Base-by-base conservation (phyloP, 2,888 invertebrate species). In the Aphrophora alni region DNA sequence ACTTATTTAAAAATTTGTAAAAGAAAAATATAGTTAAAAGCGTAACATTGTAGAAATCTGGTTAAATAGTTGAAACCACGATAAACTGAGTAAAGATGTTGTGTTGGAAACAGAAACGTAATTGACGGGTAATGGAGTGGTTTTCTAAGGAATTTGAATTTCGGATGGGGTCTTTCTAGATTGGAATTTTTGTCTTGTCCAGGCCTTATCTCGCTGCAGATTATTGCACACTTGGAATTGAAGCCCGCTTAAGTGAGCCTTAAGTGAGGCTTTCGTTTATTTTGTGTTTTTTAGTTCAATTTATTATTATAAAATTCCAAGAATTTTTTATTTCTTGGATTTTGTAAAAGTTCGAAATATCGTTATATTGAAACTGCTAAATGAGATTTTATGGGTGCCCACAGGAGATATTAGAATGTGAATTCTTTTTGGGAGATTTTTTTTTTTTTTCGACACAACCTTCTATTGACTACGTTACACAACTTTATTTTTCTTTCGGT, bases 1-100 rank as follows among this genome's bases (percentile, higher is more conserved):
- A 73, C 78, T 78, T 78, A 78, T 73, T 78, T 78, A 78, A 59
- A 59, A 59, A 59, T 59, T 59, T 59, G 21, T 59, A 59, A 1
- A 59, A n/a, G 21, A n/a, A 14, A 59, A 59, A 59, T 59, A 59
- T 59, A 59, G 59, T 59, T 59, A 59, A 59, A 59, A 59, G 59
- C 59, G 4, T 59, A 59, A 59, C 59, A 59, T 21, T 59, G 59
- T 59, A 14, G 21, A 59, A 10, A 21, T 59, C 12, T 21, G 59
- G 12, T 59, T 1, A 21, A 59, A 59, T 59, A 21, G 59, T 59
- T 2, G 17, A 44, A 59, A 5, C 21, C 1, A 10, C n/a, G 59
- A 59, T 59, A 59, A 59, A 59, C 2, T 10, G 5, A 59, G 59
- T 59, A 21, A 59, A 59, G 59, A 59, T 21, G 59, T 59, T 14